Evolutionary conservation across 2,113 vertebrate genomes (phyloP).

Genomic region (Glaucomys volans): DNA sequence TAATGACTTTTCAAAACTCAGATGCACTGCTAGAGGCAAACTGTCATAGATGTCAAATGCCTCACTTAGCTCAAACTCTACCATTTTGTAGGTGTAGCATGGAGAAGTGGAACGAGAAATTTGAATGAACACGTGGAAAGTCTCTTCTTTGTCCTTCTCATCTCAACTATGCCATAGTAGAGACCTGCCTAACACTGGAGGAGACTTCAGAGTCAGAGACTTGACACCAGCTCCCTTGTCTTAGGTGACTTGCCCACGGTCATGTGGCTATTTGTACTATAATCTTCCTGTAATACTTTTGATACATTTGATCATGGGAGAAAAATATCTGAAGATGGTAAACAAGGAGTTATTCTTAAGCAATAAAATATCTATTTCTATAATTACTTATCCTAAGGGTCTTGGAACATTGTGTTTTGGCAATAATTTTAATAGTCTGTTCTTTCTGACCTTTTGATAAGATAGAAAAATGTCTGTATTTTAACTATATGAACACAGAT

Average conservation of each 20-base stretch:
- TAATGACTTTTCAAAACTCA: constrained; percentile 5
- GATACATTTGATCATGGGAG: neutral
- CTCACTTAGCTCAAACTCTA: neutral
- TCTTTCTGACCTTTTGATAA: constrained; percentile 60
- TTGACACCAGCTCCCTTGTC: neutral
- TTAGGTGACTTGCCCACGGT: constrained; percentile 34
- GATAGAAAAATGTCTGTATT: neutral
- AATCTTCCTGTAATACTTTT: neutral
- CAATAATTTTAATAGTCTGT: constrained; percentile 9
- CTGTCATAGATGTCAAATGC: neutral
- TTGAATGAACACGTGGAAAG: neutral
- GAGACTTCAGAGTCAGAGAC: neutral
- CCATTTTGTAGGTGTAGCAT: neutral
- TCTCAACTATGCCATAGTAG: neutral
- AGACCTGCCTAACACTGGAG: neutral
- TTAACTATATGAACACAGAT: neutral
- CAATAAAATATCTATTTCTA: constrained; percentile 11
- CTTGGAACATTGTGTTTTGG: constrained; percentile 3
- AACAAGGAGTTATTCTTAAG: constrained; percentile 13
- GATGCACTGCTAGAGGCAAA: neutral
- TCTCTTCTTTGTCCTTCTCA: neutral
- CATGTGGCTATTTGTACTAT: neutral
- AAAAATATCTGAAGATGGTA: neutral
- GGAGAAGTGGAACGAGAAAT: neutral
- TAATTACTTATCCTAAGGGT: neutral